A percentile compares a stretch with the other conserved stretches of the same genome.
Conservation (phyloP, 2,113 vertebrate genomes). For the Euleptes europaea region DNA sequence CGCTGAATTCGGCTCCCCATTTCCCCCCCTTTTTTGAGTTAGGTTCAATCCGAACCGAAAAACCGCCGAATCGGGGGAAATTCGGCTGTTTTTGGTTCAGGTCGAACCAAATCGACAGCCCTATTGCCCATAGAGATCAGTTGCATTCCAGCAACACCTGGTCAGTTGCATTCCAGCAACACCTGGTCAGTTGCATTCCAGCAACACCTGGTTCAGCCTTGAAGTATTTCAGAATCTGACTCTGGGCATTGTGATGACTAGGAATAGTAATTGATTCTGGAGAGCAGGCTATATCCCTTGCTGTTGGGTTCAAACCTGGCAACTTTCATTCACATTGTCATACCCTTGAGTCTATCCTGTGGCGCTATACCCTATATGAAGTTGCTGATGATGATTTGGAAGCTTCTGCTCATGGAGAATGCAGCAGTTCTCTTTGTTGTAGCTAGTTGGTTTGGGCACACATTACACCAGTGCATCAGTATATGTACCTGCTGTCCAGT, state of each 20-base stretch:
- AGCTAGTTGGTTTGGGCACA: not conserved
- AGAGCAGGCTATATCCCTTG: no score
- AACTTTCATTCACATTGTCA: not conserved
- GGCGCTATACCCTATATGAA: not conserved
- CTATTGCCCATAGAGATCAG: no score
- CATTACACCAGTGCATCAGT: not conserved
- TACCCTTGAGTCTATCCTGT: not conserved
- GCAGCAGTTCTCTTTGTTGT: not conserved
- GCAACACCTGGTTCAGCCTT: not conserved
- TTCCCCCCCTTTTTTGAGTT: no score
- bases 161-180: no score
- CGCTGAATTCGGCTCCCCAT: no score
- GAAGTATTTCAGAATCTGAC: not conserved
- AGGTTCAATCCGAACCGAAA: no score
- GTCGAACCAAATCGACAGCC: no score
- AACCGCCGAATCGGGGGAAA: no score
- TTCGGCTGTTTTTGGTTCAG: no score
- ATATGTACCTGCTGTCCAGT: not conserved
- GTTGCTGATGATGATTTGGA: not conserved
- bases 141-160: no score
- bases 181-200: not conserved
- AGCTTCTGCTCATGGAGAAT: not conserved
- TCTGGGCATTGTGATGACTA: not conserved
- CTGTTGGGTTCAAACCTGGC: not conserved
- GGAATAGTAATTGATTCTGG: not conserved